phyloP scores from a whole-genome alignment of 2,888 invertebrate species.

The Opisthograptis luteolata region DNA sequence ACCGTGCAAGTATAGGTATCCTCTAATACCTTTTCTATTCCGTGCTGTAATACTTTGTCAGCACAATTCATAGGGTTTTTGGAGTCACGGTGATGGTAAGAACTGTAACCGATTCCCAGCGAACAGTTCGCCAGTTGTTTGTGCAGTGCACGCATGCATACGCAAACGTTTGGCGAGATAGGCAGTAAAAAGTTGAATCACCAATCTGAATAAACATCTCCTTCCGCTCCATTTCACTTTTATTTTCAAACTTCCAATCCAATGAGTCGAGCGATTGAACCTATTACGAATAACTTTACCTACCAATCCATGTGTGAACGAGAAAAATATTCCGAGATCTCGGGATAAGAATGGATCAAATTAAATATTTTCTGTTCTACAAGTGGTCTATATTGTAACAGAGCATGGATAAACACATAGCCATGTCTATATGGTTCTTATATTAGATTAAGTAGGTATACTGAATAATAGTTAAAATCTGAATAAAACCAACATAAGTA shows the following conservation, averaged over 20 bases:
- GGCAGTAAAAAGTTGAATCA: constrained; percentile 65
- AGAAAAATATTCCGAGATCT: constrained; percentile 54
- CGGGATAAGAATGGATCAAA: constrained; percentile 28
- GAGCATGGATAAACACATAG: too few species aligned
- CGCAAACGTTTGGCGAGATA: constrained; percentile 28
- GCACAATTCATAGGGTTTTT: too few species aligned
- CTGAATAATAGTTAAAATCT: too few species aligned
- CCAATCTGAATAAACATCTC: constrained; percentile 69
- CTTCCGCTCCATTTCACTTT: constrained; percentile 73
- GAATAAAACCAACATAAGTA: too few species aligned
- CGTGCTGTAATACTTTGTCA: too few species aligned
- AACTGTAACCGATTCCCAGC: constrained; percentile 13
- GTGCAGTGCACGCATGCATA: constrained; percentile 16
- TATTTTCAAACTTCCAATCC: constrained; percentile 75
- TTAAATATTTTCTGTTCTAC: constrained; percentile 11
- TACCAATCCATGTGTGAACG: constrained; percentile 60
- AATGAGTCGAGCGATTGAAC: constrained; percentile 70
- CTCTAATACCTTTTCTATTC: too few species aligned
- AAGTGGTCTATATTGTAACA: constrained; percentile 16
- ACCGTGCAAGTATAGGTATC: too few species aligned
- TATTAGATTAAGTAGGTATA: too few species aligned
- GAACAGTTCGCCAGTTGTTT: constrained; percentile 22
- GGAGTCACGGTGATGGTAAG: too few species aligned
- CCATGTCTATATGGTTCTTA: too few species aligned
- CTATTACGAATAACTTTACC: constrained; percentile 70